phyloP scores from a whole-genome alignment of 2,113 vertebrate genomes.

The Ictidomys tridecemlineatus region DNA sequence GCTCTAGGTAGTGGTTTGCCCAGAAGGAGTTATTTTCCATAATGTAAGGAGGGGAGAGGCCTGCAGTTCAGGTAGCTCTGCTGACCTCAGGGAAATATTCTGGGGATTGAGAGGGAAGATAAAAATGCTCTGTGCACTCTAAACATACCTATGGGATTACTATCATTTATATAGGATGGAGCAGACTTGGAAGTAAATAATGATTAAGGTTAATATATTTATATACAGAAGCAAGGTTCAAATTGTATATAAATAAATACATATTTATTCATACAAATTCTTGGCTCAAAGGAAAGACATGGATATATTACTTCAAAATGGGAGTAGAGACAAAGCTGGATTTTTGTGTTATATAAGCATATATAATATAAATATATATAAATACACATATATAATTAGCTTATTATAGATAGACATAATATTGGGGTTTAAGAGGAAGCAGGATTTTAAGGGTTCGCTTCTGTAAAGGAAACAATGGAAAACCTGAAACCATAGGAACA shows the following conservation, averaged over 20 bases:
- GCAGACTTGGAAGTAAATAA: neutral
- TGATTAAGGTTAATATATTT: neutral
- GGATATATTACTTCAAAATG: conserved; percentile 4
- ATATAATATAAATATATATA: too few species aligned
- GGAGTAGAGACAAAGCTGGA: neutral
- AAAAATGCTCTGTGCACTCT: neutral
- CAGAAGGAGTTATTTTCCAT: neutral
- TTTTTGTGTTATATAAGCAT: too few species aligned
- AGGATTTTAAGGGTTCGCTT: neutral
- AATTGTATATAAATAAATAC: neutral
- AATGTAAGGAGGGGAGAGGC: neutral
- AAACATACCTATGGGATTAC: neutral
- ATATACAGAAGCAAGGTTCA: neutral
- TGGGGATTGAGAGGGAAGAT: neutral
- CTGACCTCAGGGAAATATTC: neutral
- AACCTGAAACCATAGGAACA: neutral
- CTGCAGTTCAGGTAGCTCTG: rapidly evolving
- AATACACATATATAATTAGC: too few species aligned
- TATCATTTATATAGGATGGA: neutral
- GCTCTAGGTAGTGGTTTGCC: neutral
- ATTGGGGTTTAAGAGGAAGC: too few species aligned
- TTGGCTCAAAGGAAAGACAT: conserved; percentile 15
- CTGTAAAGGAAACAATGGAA: neutral
- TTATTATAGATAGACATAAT: too few species aligned
- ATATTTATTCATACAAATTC: neutral